A percentile compares a stretch with the other conserved stretches of the same genome.
Conservation (phyloP, 2,888 invertebrate species). For the Epicampocera succincta region DNA sequence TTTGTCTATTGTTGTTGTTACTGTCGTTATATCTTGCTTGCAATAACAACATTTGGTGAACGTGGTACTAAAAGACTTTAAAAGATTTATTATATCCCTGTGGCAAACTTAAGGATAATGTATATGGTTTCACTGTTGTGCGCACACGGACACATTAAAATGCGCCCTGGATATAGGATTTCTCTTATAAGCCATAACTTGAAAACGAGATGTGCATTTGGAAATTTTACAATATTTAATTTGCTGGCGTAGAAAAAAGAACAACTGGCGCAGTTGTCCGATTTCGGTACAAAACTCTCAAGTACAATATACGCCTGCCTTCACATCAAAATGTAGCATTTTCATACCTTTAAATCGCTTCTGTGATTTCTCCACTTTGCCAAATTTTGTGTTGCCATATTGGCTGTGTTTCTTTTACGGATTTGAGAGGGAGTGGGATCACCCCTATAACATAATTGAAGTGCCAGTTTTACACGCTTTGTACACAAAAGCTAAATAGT, state of each 20-base stretch:
- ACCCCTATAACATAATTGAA: too few relatives aligned
- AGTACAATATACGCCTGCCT: too few relatives aligned
- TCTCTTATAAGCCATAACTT: background rate
- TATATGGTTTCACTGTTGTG: slow-evolving; percentile 1
- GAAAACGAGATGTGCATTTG: background rate
- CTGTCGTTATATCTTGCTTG: slow-evolving; percentile 14
- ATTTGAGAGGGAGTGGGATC: too few relatives aligned
- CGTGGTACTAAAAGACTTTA: slow-evolving; percentile 54
- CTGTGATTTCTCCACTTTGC: too few relatives aligned
- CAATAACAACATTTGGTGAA: slow-evolving; percentile 47
- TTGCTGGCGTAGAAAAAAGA: background rate
- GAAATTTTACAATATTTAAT: background rate
- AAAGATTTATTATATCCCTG: slow-evolving; percentile 65
- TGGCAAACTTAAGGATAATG: slow-evolving; percentile 62
- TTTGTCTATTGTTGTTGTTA: slow-evolving; percentile 42
- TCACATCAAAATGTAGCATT: too few relatives aligned
- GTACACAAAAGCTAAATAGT: too few relatives aligned
- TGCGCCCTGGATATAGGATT: background rate
- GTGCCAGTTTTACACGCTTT: too few relatives aligned
- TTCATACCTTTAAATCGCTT: too few relatives aligned
- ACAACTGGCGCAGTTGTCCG: too few relatives aligned
- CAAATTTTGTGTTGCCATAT: too few relatives aligned
- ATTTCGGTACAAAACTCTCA: too few relatives aligned
- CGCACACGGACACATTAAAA: slow-evolving; percentile 1
- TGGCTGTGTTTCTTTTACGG: too few relatives aligned